Conservation (phyloP, 2,113 vertebrate genomes). For the Galeopterus variegatus region DNA sequence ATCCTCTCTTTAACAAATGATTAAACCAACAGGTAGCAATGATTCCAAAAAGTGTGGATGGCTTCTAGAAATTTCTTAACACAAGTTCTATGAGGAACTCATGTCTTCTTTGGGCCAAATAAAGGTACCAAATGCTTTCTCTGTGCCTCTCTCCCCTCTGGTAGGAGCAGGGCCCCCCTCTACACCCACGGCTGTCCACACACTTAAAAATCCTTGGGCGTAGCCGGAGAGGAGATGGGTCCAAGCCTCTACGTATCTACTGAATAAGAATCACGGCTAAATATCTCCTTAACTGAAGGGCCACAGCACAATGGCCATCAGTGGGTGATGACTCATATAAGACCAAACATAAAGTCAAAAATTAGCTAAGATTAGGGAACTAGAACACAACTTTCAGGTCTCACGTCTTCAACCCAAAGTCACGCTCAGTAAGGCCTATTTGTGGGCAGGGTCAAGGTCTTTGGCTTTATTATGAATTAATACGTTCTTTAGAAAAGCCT, state of each 20-base stretch:
- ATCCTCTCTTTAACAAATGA: neutral
- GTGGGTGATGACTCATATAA: neutral
- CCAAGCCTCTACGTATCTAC: too few species aligned
- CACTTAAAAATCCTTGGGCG: neutral
- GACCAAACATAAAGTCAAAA: neutral
- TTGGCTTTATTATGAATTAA: neutral
- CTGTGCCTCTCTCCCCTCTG: accelerated
- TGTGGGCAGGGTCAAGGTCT: neutral
- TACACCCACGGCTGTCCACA: accelerated
- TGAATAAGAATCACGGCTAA: neutral
- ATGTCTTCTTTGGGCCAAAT: neutral
- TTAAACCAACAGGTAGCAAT: neutral
- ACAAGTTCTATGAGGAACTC: accelerated
- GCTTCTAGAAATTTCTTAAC: neutral
- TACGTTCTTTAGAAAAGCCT: neutral
- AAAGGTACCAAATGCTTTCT: accelerated
- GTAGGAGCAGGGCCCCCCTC: too few species aligned
- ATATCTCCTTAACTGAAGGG: neutral
- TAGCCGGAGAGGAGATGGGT: accelerated
- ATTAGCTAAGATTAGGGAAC: neutral
- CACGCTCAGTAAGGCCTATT: neutral
- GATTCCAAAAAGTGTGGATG: neutral
- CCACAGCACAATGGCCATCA: neutral
- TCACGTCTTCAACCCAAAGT: neutral
- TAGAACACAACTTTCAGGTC: neutral